Conservation (phyloP, 2,113 vertebrate genomes). For the Opisthocomus hoazin region DNA sequence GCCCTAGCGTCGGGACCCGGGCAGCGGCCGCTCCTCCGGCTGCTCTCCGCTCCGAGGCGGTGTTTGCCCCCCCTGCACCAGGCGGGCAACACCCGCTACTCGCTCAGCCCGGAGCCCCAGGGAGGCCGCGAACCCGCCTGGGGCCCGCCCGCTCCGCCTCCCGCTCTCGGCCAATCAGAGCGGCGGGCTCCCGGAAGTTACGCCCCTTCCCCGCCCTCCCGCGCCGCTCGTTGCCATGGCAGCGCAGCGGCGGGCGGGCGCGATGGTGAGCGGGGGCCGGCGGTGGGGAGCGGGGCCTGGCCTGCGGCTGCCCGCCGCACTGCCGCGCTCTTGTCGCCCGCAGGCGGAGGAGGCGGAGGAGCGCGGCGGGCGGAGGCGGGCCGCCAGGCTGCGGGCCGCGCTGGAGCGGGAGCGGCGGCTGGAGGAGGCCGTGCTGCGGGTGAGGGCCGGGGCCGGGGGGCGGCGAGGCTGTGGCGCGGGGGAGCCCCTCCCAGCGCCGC, state of each 20-base stretch:
- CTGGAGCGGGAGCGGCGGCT: conserved; percentile 72
- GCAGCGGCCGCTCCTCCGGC: rapidly evolving
- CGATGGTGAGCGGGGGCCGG: background rate
- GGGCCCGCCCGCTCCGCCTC: no score
- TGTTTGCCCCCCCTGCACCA: rapidly evolving
- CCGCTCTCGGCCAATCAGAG: background rate
- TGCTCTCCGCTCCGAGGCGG: no score
- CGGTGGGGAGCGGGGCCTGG: background rate
- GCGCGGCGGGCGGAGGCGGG: conserved; percentile 57
- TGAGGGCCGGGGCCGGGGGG: background rate
- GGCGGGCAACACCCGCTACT: background rate
- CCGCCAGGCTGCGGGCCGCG: conserved; percentile 67
- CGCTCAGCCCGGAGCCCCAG: rapidly evolving
- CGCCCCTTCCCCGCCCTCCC: rapidly evolving
- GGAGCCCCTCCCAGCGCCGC: no score
- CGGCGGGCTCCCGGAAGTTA: background rate
- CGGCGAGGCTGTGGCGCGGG: no score
- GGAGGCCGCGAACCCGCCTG: no score
- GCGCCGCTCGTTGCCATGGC: background rate
- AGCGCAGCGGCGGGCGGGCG: background rate
- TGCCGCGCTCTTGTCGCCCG: background rate
- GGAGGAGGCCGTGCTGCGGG: conserved; percentile 75
- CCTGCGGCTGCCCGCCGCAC: background rate
- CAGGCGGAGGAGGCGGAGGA: conserved; percentile 60
- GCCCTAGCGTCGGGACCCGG: rapidly evolving